Conservation (phyloP, 2,797 vertebrate species). For the Fratercula arctica region DNA sequence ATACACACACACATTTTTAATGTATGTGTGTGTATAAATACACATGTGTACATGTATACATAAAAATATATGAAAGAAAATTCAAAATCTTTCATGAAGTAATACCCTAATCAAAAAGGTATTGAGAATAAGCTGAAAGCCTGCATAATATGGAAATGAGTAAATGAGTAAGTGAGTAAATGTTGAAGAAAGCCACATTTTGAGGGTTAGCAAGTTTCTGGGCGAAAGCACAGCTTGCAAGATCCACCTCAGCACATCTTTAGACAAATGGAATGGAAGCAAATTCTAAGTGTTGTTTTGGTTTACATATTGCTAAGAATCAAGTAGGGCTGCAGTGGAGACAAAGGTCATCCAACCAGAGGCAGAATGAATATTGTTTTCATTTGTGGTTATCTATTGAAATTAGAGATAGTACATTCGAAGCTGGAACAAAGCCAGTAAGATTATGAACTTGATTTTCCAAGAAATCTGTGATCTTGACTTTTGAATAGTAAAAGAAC, state of each 20-base stretch:
- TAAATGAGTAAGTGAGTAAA: not conserved
- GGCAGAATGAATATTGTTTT: not conserved
- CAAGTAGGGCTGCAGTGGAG: not conserved
- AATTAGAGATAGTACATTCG: not conserved
- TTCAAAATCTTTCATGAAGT: not conserved
- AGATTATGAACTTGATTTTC: not conserved
- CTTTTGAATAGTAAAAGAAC: not conserved
- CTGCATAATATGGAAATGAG: not conserved
- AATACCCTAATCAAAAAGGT: not conserved
- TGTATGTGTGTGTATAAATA: not conserved
- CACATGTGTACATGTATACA: no score
- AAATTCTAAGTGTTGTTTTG: not conserved
- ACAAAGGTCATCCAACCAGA: not conserved
- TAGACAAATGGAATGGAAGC: not conserved
- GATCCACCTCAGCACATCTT: not conserved
- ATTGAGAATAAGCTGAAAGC: not conserved
- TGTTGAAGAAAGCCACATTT: not conserved
- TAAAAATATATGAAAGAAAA: not conserved
- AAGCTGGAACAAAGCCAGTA: not conserved
- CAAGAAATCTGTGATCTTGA: not conserved
- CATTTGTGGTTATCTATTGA: not conserved
- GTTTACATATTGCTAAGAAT: not conserved
- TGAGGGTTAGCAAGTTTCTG: not conserved
- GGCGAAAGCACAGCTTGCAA: not conserved
- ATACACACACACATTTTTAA: not conserved